These are phyloP conservation scores for Struthidea cinerea DNA, from an alignment of 2,113 vertebrate genomes.

Conservation along the genomic window DNA sequence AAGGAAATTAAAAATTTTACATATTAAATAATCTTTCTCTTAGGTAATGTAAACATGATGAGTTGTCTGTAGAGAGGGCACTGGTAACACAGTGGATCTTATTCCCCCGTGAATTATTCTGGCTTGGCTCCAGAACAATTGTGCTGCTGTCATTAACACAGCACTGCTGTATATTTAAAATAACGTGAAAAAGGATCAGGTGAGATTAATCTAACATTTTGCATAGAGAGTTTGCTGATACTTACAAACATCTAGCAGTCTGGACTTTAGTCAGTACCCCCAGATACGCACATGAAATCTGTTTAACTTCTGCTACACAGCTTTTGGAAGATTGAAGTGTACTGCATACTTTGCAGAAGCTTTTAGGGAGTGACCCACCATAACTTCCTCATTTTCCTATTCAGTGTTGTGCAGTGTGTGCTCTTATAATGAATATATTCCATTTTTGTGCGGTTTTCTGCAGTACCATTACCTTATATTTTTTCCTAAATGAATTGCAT, in stretches of 20 bases:
- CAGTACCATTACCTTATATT: neutral
- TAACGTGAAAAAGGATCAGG: neutral
- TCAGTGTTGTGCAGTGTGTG: neutral
- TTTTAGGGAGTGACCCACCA: neutral
- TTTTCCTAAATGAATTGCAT: neutral
- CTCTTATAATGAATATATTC: neutral
- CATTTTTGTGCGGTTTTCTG: neutral
- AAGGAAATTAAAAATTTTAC: neutral
- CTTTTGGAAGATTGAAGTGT: neutral
- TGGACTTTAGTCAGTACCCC: neutral
- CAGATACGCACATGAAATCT: neutral
- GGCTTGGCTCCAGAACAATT: neutral
- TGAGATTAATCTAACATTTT: neutral
- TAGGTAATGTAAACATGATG: neutral
- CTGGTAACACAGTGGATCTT: neutral
- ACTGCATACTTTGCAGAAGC: neutral
- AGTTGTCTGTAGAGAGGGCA: neutral
- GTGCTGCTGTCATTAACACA: neutral
- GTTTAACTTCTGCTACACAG: neutral
- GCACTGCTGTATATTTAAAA: neutral
- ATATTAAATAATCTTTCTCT: neutral
- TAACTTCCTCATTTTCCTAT: neutral
- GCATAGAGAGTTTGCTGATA: neutral
- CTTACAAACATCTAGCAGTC: neutral
- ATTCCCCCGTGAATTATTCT: neutral